Evolutionary conservation across 1,140 invertebrate species (phyloP), one percentile per base, ranked within the genome.

Genomic region (Euwallacea fornicatus): DNA sequence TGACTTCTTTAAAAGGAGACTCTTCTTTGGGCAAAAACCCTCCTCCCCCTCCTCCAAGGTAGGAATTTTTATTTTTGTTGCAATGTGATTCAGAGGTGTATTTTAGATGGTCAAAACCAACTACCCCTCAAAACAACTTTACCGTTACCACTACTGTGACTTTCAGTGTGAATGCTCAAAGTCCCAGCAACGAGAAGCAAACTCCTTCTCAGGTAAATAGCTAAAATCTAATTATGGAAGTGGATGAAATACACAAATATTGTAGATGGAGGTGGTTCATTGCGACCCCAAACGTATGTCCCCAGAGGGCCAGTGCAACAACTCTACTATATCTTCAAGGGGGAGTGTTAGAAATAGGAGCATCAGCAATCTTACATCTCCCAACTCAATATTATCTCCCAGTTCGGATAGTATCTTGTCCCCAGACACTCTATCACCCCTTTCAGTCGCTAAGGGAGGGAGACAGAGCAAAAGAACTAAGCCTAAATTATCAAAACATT

Each of bases 131-230:
- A 64, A 88, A 83, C 70, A 91, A 92, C 78, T 92, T 93, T 78
- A 93, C 88, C 2, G 90, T 93, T 3, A 93, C 92, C 7, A 92
- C 91, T 3, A 93, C 91, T 0, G 89, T 93, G 7, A 93, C 91
- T 6, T 93, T 93, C 76, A 91, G 89, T 74, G 88, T 93, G 69
- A 90, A 90, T 81, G 41, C 85, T 85, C 76, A 80, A 69, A 76
- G 75, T 63, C 76, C 77, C 3, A 74, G 63, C 63, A 76, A 72
- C 46, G 73, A 73, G 41, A 70, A 64, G 53, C 73, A 69, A 7
- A 73, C 70, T 9, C 71, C 74, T 9, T 61, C 71, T 11, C 73
- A 77, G 55, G 58, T 74, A 58, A 59, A 13, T 54, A 58, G 11
- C 41, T 13, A 13, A 2, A 10, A 11, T 50, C 46, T 6, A 50